Evolutionary conservation across 2,113 vertebrate genomes (phyloP), one percentile per base, ranked within the genome.

Genomic region (Cranoglanis bouderius): DNA sequence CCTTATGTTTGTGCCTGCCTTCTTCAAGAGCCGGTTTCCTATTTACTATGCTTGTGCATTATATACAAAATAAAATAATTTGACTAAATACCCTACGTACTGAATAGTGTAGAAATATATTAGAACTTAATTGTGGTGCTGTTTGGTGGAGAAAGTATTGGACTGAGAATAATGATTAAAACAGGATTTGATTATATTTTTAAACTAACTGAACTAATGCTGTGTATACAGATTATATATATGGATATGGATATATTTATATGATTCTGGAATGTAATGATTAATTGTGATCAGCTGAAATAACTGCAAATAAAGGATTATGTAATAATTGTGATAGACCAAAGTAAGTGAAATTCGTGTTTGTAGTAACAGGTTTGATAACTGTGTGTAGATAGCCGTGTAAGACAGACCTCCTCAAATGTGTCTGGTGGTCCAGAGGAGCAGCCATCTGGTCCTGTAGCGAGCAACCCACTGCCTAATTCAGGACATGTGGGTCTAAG

Each of bases 351-450:
- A 26, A 21, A 12, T 43, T 24, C 19, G 12, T 78, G n/a, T 24
- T 55, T 57, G 51, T 82, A 57, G 51, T 82, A 82, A 57, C 19
- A 82, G 29, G 51, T 67, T 9, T 70, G 29, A 57, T 38, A 82
- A 77, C 43, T 86, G 24, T 88, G 32, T 83, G 92, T 91, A 96
- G 95, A 95, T 81, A 87, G 90, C 92, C 95, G 96, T 93, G 94
- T 95, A 85, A 96, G 95, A 51, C 97, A 95, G 2, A 92, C 93
- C 14, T 92, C 93, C 59, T 89, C 93, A 75, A 92, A 90, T 84
- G 74, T 92, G 43, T 85, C 90, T 82, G 91, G 93, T 72, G 85
- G 89, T 61, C 93, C 94, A 81, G 94, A 95, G n/a, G 94, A 94
- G 72, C 93, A 91, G 74, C 21, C 78, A 26, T 53, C 55, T n/a